Evolutionary conservation across 2,888 invertebrate species (phyloP).

Genomic region (Chironomus tentans): DNA sequence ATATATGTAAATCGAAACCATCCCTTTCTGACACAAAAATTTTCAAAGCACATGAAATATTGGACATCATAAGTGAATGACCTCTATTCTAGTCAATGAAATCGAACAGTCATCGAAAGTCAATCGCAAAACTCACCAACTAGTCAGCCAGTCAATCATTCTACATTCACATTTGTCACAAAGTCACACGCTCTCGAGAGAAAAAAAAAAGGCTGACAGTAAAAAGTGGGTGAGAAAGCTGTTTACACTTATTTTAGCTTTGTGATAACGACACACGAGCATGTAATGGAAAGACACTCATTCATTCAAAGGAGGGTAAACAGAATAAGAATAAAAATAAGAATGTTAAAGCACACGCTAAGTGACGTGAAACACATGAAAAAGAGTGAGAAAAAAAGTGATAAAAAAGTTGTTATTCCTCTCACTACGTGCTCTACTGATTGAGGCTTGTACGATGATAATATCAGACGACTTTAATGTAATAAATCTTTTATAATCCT

Average conservation of each 20-base stretch:
- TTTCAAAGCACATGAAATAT: no score
- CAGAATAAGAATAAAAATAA: background rate
- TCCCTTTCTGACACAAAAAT: no score
- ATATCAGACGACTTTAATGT: constrained; percentile 17
- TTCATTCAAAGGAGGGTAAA: background rate
- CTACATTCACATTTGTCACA: no score
- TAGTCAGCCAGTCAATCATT: no score
- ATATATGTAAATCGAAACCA: no score
- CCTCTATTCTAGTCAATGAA: no score
- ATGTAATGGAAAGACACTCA: background rate
- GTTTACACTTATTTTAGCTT: constrained; percentile 24
- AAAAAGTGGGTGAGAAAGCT: constrained; percentile 1
- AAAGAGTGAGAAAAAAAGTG: background rate
- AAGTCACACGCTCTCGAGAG: no score
- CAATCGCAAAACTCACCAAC: no score
- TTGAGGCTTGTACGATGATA: constrained; percentile 12
- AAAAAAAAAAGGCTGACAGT: background rate
- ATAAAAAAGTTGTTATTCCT: constrained; percentile 1
- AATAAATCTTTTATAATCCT: constrained; percentile 24
- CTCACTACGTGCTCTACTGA: constrained; percentile 7
- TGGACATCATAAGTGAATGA: no score
- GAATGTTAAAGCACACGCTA: background rate
- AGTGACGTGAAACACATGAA: no score
- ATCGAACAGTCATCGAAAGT: no score
- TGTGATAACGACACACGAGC: background rate